Evolutionary conservation across 2,888 invertebrate species (phyloP).

Genomic region (Girardia tigrina): DNA sequence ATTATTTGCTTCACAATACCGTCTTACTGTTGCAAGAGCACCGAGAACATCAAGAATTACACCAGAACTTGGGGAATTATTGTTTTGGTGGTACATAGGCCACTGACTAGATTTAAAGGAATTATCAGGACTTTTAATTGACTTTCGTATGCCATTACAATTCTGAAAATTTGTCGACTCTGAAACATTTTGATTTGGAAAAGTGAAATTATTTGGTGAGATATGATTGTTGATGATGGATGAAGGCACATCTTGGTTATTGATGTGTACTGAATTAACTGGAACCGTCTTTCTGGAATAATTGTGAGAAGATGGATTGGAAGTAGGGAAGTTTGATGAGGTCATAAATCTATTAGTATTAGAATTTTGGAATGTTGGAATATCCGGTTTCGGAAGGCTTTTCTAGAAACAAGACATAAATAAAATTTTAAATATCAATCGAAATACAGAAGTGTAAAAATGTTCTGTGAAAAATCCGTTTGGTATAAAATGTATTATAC

Average conservation of each 20-base stretch:
- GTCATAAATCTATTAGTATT: not conserved
- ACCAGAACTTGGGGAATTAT: not conserved
- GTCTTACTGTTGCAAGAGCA: not conserved
- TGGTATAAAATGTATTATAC: no score
- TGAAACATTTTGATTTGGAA: not conserved
- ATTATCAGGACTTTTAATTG: not conserved
- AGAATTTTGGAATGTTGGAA: not conserved
- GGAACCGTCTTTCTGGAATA: not conserved
- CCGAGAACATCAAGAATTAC: not conserved
- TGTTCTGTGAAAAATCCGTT: no score
- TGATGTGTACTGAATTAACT: not conserved
- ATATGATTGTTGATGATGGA: not conserved
- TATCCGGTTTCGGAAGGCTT: not conserved
- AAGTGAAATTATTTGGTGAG: not conserved
- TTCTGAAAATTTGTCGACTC: not conserved
- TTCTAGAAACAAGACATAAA: no score
- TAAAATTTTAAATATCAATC: no score
- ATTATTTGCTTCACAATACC: not conserved
- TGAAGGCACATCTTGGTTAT: not conserved
- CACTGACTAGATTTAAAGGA: not conserved
- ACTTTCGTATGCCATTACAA: not conserved
- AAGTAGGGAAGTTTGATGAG: not conserved
- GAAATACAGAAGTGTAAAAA: no score
- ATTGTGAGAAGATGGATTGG: not conserved
- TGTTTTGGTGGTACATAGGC: not conserved